Evolutionary conservation across 2,888 invertebrate genomes (phyloP).

Genomic region (Monoplex corrugatus): DNA sequence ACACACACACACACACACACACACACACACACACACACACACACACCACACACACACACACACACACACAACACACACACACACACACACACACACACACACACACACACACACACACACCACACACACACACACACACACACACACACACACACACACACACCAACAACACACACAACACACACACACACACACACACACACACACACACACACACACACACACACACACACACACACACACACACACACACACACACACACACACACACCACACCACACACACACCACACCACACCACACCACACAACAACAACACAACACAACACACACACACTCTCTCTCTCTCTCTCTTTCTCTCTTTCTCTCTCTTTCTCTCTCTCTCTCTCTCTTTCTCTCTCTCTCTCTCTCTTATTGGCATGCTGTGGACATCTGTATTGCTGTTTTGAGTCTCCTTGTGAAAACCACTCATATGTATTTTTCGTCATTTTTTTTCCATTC

Average conservation of each 20-base stretch:
- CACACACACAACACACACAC: background rate
- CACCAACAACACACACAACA: background rate
- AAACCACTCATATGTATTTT: too few species aligned
- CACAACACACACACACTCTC: too few species aligned
- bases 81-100: too few species aligned
- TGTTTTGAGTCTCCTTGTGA: too few species aligned
- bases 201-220: background rate
- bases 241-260: background rate
- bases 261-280: background rate
- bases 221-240: background rate
- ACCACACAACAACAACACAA: background rate
- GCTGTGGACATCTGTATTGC: too few species aligned
- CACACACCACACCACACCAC: background rate
- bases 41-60: background rate
- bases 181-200: background rate
- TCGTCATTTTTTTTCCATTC: too few species aligned
- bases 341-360: too few species aligned
- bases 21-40: background rate
- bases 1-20: background rate
- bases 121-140: background rate
- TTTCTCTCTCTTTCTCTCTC: too few species aligned
- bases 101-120: too few species aligned
- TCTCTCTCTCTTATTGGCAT: too few species aligned
- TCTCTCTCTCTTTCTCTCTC: too few species aligned
- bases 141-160: too few species aligned